Percentiles rank a stretch among this genome's conserved stretches.
Conservation (phyloP, 2,888 invertebrate species). For the Megamerina dolium region DNA sequence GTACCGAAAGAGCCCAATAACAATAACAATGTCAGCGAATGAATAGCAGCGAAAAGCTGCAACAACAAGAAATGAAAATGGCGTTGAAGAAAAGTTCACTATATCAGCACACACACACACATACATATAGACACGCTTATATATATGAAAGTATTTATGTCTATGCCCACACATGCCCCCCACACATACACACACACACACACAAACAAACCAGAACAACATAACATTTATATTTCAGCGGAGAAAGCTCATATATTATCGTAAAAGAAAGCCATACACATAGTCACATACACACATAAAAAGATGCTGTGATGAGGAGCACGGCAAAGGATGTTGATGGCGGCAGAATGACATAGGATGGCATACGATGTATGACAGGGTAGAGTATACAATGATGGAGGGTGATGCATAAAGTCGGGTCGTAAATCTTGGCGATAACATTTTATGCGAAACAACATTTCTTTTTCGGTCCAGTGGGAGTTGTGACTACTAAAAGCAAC, state of each 20-base stretch:
- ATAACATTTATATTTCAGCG: slow-evolving; percentile 34
- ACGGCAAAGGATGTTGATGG: slow-evolving; percentile 8
- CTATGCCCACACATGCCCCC: slow-evolving; percentile 2
- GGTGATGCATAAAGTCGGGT: slow-evolving; percentile 51
- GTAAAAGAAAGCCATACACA: slow-evolving; percentile 47
- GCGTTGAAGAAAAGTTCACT: slow-evolving; percentile 26
- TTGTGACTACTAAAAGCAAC: slow-evolving; percentile 18
- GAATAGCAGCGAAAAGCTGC: slow-evolving; percentile 8
- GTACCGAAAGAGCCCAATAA: too few species aligned
- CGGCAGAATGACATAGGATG: too few species aligned
- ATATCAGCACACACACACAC: slow-evolving; percentile 8
- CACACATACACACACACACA: slow-evolving; percentile 6
- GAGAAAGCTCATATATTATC: slow-evolving; percentile 51
- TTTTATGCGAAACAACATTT: slow-evolving; percentile 52
- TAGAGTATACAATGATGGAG: too few species aligned
- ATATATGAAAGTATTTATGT: not conserved
- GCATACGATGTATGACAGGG: too few species aligned
- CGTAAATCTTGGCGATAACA: slow-evolving; percentile 52
- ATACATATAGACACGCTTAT: slow-evolving; percentile 4
- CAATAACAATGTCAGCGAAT: slow-evolving; percentile 11
- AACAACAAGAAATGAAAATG: slow-evolving; percentile 12
- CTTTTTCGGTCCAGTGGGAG: slow-evolving; percentile 39
- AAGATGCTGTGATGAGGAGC: not conserved
- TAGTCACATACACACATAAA: slow-evolving; percentile 17
- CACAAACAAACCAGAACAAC: not conserved